These are phyloP conservation scores for Neopelma chrysocephalum DNA, from an alignment of 2,797 vertebrate species.

Conservation along the genomic window DNA sequence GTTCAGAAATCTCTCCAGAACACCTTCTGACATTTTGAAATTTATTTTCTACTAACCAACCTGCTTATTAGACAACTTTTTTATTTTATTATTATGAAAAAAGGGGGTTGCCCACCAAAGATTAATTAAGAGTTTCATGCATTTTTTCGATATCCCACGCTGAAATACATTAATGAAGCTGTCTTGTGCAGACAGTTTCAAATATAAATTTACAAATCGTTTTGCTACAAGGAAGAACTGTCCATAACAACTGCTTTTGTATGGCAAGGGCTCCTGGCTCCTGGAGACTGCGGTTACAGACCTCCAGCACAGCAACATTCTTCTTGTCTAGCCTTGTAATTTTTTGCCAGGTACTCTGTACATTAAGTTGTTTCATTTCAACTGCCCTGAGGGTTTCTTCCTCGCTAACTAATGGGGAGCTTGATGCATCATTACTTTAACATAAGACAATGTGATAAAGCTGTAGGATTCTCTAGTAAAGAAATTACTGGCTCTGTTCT, in stretches of 20 bases:
- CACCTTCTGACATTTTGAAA: neutral
- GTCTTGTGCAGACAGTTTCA: neutral
- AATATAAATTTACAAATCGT: neutral
- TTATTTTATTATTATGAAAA: neutral
- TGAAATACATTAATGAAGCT: neutral
- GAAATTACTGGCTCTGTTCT: constrained; percentile 34
- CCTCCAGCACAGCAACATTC: constrained; percentile 20
- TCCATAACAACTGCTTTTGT: neutral
- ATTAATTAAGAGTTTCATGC: neutral
- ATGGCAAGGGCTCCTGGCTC: neutral
- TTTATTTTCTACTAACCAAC: neutral
- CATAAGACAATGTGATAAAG: constrained; percentile 34
- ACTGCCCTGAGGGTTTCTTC: constrained; percentile 39
- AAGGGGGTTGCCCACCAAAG: neutral
- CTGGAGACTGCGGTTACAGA: constrained; percentile 20
- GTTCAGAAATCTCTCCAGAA: neutral
- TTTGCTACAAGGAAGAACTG: neutral
- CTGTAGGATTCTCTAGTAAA: constrained; percentile 27
- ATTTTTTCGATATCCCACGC: neutral
- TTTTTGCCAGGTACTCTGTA: constrained; percentile 51
- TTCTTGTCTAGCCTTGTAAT: constrained; percentile 39
- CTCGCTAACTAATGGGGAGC: constrained; percentile 49
- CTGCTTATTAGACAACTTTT: neutral
- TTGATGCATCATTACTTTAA: constrained; percentile 56
- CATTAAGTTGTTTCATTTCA: constrained; percentile 49